Evolutionary conservation across 2,113 vertebrate genomes (phyloP).

Genomic region (Mesoclemmys tuberculata): DNA sequence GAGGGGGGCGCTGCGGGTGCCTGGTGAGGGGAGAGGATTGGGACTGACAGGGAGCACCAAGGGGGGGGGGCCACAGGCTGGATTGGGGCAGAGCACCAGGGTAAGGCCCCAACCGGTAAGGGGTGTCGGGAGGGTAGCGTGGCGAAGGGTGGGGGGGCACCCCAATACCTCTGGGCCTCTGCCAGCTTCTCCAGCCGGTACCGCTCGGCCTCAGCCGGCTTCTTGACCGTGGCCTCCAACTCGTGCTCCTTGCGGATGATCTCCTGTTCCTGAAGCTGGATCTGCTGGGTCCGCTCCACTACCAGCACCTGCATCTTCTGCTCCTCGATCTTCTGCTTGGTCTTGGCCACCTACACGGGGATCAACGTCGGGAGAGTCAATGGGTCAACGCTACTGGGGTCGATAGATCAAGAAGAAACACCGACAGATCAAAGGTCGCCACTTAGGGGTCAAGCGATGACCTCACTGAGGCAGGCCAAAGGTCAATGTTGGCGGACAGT

Average conservation of each 20-base stretch:
- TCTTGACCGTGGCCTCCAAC: constrained; percentile 89
- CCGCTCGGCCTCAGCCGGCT: constrained; percentile 89
- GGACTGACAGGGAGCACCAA: too few relatives aligned
- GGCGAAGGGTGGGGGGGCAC: not conserved
- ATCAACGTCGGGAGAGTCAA: too few relatives aligned
- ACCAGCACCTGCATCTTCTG: constrained; percentile 93
- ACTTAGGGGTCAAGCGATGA: not conserved
- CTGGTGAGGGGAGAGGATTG: not conserved
- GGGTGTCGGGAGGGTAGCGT: not conserved
- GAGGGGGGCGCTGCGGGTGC: too few relatives aligned
- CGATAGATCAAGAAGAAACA: too few relatives aligned
- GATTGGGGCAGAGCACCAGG: too few relatives aligned
- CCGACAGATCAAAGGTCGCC: not conserved
- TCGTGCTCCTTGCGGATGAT: constrained; percentile 89
- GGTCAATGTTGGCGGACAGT: not conserved
- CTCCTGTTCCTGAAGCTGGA: constrained; percentile 92
- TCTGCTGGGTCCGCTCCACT: constrained; percentile 92
- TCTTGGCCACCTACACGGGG: constrained; percentile 88
- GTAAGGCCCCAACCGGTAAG: too few relatives aligned
- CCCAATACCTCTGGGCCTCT: constrained; percentile 83
- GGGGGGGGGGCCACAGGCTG: too few relatives aligned
- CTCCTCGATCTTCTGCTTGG: constrained; percentile 94
- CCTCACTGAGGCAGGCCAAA: not conserved
- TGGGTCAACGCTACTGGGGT: too few relatives aligned
- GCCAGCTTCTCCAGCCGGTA: constrained; percentile 89